Base-by-base conservation (phyloP, 2,797 vertebrate species). In the Cuculus canorus region DNA sequence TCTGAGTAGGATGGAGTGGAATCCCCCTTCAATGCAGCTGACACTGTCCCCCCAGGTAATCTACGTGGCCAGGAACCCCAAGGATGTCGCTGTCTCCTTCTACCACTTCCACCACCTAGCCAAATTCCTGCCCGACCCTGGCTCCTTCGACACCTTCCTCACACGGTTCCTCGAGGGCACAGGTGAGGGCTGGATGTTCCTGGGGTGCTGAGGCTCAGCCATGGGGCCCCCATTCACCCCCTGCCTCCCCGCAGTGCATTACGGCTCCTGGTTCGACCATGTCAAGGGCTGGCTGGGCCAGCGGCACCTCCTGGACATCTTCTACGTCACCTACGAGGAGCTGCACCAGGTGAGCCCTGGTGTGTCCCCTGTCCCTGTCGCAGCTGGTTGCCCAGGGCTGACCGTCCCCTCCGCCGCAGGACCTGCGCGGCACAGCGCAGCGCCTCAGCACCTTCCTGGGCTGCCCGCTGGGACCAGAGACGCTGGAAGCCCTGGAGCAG, bases 191-290 rank as follows among this genome's bases (percentile, higher is more conserved):
- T 11, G n/a, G 33, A 64, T 13, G 7, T 23, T 5, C 11, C 21
- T 1, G 3, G 3, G 7, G 5, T 12, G 2, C 21, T 0, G 1
- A 27, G 3, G 2, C n/a, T 24, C 2, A 5, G 9, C 60, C 30
- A 4, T 1, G 0, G 53, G 2, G 4, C 10, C 28, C 54, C 47
- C 7, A 54, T 0, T 87, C 33, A 89, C 68, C 12, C 10, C 23
- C 7, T 0, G 0, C 17, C 45, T 23, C n/a, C 25, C 69, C 37
- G 4, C 97, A 99, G 99, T 99, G 92, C 81, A 97, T 78, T 99
- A 96, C 4, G 99, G 99, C 33, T 99, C 98, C 70, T 99, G 99
- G 99, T 99, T 99, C 72, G 98, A 99, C 48, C 99, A 99, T 2
- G 27, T 99, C 72, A 98, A 98, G 78, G 98, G 96, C 53, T 99